These are phyloP conservation scores for Heliocidaris erythrogramma DNA, from an alignment of 35 echinoderm and acorn worm species.

Conservation along the genomic window DNA sequence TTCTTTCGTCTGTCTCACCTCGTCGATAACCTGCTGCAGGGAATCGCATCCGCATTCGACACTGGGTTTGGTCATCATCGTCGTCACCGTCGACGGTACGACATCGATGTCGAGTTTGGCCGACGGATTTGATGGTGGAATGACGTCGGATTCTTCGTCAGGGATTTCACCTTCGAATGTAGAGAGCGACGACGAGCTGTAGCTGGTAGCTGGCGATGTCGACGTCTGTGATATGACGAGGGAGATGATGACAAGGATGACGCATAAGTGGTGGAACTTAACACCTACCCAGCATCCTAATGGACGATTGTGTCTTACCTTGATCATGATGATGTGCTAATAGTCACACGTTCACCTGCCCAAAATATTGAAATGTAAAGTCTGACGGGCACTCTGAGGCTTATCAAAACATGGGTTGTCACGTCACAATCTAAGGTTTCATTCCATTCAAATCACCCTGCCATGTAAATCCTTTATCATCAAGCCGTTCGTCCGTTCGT, in stretches of 20 bases:
- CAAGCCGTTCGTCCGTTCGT: no score
- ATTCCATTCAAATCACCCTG: no score
- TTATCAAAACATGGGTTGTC: no score
- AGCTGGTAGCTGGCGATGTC: not conserved
- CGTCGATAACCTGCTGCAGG: not conserved
- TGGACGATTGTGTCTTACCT: no score
- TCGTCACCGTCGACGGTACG: not conserved
- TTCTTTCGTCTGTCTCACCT: not conserved
- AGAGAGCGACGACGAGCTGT: not conserved
- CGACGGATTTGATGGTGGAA: not conserved
- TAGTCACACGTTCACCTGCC: no score
- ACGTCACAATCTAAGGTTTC: no score
- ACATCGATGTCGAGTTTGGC: not conserved
- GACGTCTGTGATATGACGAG: not conserved
- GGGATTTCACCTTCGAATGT: no score
- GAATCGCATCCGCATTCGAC: not conserved
- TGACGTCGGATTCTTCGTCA: not conserved
- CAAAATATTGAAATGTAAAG: no score
- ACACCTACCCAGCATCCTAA: not conserved
- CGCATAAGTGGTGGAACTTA: not conserved
- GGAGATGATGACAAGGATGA: not conserved
- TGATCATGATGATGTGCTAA: no score
- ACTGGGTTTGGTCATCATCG: not conserved
- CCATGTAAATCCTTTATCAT: no score
- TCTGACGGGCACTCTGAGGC: no score